Base-by-base conservation (phyloP, 2,888 invertebrate genomes). In the Epistrophe eligans region DNA sequence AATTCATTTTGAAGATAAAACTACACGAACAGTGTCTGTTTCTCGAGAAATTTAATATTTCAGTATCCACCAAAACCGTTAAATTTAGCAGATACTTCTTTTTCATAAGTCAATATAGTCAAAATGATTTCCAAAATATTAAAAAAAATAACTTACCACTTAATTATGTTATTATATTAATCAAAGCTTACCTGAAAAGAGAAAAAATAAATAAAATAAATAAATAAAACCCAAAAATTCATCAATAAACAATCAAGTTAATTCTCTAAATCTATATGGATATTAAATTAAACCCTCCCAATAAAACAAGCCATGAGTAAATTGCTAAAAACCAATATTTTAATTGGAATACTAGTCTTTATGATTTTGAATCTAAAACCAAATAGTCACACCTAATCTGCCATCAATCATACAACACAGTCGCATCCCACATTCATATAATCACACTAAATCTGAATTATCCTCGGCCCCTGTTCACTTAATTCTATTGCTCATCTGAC, bases 401-500 rank as follows among this genome's bases (percentile, higher is more conserved):
- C 48, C 48, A 66, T 66, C 11, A 35, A 19, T 66, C 66, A 66
- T 60, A 50, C 38, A 50, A 19, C 50, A 50, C 35, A 55, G 32
- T 32, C 11, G 11, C 11, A 15, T n/a, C 15, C 28, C 40, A 19
- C 28, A 66, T n/a, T 40, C 38, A 62, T 43, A 15, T 43, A 15
- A 24, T 1, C 28, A 48, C n/a, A 55, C 28, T 70, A 6, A 55
- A 52, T 55, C 38, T 32, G 40, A 38, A n/a, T 17, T n/a, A 19
- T 15, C n/a, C n/a, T 48, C n/a, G 28, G 32, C 17, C 66, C 32
- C 32, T 32, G 32, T 72, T 45, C 45, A 9, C 32, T 64, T 40
- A 55, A 40, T 28, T 19, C 52, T 15, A 73, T 57, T 81, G 77
- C 60, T 60, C 81, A 81, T 77, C 60, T 77, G 67, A 77, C 74